Base-by-base conservation (phyloP, 2,113 vertebrate species). In the Laticauda colubrina region DNA sequence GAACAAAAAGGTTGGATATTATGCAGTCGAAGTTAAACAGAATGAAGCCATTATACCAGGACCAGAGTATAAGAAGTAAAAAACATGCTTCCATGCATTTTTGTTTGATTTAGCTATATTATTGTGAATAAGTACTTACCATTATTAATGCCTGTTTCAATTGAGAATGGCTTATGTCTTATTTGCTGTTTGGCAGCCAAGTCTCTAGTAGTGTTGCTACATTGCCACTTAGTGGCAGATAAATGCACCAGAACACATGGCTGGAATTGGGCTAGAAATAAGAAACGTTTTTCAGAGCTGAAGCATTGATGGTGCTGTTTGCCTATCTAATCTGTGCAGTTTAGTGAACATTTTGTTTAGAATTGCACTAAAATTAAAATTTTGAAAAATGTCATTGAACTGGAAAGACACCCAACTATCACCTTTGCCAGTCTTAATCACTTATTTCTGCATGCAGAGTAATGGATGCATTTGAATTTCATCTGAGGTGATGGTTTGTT, bases 151-250 rank as follows among this genome's bases (percentile, higher is more conserved):
- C 81, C 93, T 93, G 96, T 53, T 96, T 93, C 92, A 93, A 21
- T 56, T 0, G 43, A 86, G 75, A 93, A 57, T 93, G 57, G 14
- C 29, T 9, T 43, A 86, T 91, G 8, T 1, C 12, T 57, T 61
- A 90, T 39, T 51, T 61, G 55, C 8, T 26, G 61, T 92, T 57
- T 29, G 11, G 64, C 85, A 20, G 7, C 4, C 12, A 0, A 54
- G n/a, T 86, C 85, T 69, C 0, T 86, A 89, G 23, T 7, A 45
- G 59, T 34, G 95, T 86, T 95, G 94, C 21, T 91, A 8, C 95
- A 96, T 95, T 98, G 97, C 97, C 97, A 97, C 95, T 97, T 97
- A 96, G 92, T 93, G 97, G 95, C 12, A 45, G 94, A 95, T 15
- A 0, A 54, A 48, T 18, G 26, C 59, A 18, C 3, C 55, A 54